Conservation (phyloP, 2,888 invertebrate genomes). For the Urechis unicinctus region DNA sequence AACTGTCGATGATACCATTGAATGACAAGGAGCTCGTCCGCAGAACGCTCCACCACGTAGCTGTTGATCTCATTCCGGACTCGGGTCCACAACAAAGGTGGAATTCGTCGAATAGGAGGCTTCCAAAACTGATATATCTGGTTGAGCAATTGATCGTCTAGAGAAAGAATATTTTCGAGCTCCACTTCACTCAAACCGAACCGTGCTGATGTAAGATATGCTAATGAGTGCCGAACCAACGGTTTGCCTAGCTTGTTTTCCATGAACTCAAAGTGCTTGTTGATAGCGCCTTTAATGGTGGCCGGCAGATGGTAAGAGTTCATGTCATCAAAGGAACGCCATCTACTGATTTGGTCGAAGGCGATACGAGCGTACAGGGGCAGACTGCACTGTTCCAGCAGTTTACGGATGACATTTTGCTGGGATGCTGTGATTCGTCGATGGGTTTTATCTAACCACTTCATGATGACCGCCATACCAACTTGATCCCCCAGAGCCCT, state of each 20-base stretch:
- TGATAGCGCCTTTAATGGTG: slow-evolving; percentile 10
- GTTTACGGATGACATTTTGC: not conserved
- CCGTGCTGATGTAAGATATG: slow-evolving; percentile 15
- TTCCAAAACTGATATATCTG: slow-evolving; percentile 1
- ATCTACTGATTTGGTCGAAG: slow-evolving; percentile 12
- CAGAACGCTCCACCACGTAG: slow-evolving; percentile 4
- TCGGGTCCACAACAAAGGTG: slow-evolving; percentile 8
- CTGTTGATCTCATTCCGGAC: not conserved
- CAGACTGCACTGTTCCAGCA: slow-evolving; percentile 13
- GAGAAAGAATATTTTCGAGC: slow-evolving; percentile 7
- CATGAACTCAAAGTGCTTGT: slow-evolving; percentile 11
- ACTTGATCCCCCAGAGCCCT: not conserved
- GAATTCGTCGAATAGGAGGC: slow-evolving; percentile 7
- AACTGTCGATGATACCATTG: slow-evolving; percentile 10
- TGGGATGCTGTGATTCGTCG: not conserved
- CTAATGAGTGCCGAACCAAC: slow-evolving; percentile 12
- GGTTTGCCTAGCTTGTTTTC: slow-evolving; percentile 16
- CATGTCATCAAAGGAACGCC: slow-evolving; percentile 13
- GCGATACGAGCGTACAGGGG: slow-evolving; percentile 16
- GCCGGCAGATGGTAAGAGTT: not conserved
- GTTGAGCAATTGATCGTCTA: slow-evolving; percentile 6
- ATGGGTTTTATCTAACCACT: not conserved
- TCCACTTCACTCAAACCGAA: slow-evolving; percentile 15
- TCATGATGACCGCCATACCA: not conserved
- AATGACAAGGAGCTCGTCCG: slow-evolving; percentile 1